phyloP scores from a whole-genome alignment of 2,888 invertebrate genomes.

The Nowickia ferox region DNA sequence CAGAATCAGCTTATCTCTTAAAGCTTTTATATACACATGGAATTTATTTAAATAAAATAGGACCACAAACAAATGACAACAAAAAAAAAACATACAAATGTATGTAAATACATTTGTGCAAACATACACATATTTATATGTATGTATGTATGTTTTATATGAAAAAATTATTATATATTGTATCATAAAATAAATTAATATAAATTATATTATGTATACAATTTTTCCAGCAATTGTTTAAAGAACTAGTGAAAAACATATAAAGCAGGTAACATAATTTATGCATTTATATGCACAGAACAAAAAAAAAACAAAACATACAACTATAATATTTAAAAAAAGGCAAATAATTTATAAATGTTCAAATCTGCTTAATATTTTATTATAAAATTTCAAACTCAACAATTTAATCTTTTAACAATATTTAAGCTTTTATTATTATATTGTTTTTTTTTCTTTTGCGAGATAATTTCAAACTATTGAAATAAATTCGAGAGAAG shows the following conservation, averaged over 20 bases:
- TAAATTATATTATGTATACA: conserved; percentile 52
- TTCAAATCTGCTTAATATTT: conserved; percentile 38
- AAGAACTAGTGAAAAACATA: conserved; percentile 36
- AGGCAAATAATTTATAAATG: conserved; percentile 11
- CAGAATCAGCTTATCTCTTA: conserved; percentile 62
- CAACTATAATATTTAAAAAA: conserved; percentile 9
- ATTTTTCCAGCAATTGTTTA: conserved; percentile 28
- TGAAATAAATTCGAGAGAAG: conserved; percentile 1
- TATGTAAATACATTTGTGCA: too few species aligned
- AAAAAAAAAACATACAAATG: neutral
- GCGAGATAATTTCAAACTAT: neutral
- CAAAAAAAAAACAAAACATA: neutral
- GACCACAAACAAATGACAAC: conserved; percentile 35
- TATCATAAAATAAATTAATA: conserved; percentile 63
- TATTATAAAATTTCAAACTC: conserved; percentile 1
- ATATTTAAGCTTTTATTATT: conserved; percentile 19
- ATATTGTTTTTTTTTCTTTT: neutral
- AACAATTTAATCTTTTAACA: conserved; percentile 45
- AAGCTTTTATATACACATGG: conserved; percentile 61
- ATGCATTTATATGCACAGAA: conserved; percentile 39
- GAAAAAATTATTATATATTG: conserved; percentile 25
- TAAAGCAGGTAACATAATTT: conserved; percentile 70
- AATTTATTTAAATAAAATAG: conserved; percentile 50
- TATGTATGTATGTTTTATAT: too few species aligned
- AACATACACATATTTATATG: too few species aligned